Evolutionary conservation across 1,140 invertebrate genomes (phyloP), one percentile per base, ranked within the genome.

Genomic region (Diachasmimorpha longicaudata): DNA sequence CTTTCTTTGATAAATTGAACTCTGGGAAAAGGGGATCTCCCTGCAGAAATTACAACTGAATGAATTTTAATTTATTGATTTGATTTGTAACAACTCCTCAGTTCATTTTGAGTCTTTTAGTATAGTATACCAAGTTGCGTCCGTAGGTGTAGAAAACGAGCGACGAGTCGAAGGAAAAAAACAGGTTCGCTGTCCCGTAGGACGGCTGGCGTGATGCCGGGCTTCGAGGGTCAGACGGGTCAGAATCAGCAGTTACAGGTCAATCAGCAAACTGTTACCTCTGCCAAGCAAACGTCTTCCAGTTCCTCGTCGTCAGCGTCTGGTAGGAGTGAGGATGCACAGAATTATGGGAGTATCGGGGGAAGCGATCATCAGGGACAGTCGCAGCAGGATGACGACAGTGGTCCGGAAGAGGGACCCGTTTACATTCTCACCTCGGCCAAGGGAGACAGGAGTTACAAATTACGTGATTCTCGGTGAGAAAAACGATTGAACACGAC

Each of bases 401-500:
- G 87, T 42, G 87, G 86, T 4, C 83, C 87, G 5, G 88, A 89
- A 72, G 87, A 88, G 58, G 88, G 86, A 48, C 88, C 87, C 36
- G 87, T 89, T 36, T 89, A 89, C 70, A 89, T 89, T 68, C 79
- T 89, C 5, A 89, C 88, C 10, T 89, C 88, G 21, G 85, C 88
- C 25, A 89, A 89, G 46, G 88, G 87, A 31, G 87, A 88, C 58
- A 85, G 87, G 23, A 89, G 88, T 75, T 89, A 89, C 52, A 89
- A 88, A 76, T 82, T 89, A 52, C 82, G 86, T 21, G 87, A 89
- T 74, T 89, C 87, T 5, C 87, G 88, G 88, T 86, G 31, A 79
- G 48, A 19, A 21, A 31, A 31, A 31, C 6, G 2, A 6, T 31
- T 31, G 31, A 31, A 31, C n/a, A n/a, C n/a, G n/a, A n/a, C n/a